Conservation (phyloP, 2,888 invertebrate species). For the Dryobota labecula region DNA sequence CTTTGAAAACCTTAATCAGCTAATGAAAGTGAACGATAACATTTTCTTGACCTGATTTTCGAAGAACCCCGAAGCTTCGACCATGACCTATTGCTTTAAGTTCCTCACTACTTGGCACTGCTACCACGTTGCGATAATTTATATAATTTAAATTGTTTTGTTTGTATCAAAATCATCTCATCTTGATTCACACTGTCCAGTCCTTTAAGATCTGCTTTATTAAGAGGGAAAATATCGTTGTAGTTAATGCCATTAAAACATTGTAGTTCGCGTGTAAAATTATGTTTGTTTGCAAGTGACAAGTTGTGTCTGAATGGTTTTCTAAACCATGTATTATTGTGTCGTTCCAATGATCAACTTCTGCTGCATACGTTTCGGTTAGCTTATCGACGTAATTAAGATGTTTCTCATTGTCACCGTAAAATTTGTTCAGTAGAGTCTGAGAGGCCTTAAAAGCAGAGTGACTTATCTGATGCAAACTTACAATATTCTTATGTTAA, state of each 20-base stretch:
- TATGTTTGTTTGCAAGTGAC: neutral
- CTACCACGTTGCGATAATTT: constrained; percentile 29
- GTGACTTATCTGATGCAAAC: neutral
- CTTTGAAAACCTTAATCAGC: constrained; percentile 13
- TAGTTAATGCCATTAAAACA: neutral
- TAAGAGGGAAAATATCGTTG: neutral
- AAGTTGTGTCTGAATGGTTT: neutral
- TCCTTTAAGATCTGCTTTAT: neutral
- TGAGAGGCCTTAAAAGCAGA: neutral
- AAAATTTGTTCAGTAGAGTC: neutral
- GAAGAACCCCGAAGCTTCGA: constrained; percentile 38
- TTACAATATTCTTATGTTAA: neutral
- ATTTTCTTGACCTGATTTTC: constrained; percentile 58
- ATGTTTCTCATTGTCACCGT: neutral
- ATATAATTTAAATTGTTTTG: constrained; percentile 46
- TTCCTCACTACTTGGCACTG: constrained; percentile 50
- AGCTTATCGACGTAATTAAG: no score
- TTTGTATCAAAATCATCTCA: constrained; percentile 22
- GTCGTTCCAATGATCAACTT: neutral
- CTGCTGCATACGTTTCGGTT: neutral
- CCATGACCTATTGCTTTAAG: constrained; percentile 52
- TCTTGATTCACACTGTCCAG: constrained; percentile 22
- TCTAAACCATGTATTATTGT: neutral
- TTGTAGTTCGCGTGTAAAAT: no score
- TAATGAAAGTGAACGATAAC: constrained; percentile 23